Evolutionary conservation across 2,797 vertebrate genomes (phyloP).

Genomic region (Merluccius polli): DNA sequence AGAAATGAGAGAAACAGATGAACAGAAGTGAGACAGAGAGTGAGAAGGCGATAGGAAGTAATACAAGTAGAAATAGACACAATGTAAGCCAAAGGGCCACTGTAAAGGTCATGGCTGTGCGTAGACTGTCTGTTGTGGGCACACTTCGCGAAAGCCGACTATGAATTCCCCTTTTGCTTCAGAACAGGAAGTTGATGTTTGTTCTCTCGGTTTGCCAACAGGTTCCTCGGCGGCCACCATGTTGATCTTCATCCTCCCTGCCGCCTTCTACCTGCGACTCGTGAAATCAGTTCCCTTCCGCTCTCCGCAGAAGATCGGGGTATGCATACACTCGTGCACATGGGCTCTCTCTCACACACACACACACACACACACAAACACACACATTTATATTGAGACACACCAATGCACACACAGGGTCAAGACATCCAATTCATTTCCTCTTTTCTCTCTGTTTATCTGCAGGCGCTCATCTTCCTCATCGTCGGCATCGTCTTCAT

Average conservation of each 20-base stretch:
- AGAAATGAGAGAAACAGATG: no score
- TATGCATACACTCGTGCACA: conserved; percentile 74
- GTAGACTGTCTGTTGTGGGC: no score
- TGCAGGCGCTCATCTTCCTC: conserved; percentile 85
- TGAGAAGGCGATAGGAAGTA: no score
- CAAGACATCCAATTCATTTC: conserved; percentile 2
- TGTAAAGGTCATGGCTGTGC: no score
- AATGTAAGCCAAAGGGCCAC: no score
- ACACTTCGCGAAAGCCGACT: no score
- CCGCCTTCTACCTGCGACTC: conserved; percentile 90
- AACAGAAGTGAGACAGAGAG: no score
- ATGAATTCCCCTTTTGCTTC: no score
- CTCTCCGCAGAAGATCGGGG: conserved; percentile 91
- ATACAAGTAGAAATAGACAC: no score
- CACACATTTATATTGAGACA: no score
- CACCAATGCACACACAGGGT: no score
- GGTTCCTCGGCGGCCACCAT: conserved; percentile 94
- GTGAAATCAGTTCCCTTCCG: conserved; percentile 83
- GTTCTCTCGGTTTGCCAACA: conserved; percentile 45
- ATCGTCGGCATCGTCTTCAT: conserved; percentile 89
- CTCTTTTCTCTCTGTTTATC: conserved; percentile 19
- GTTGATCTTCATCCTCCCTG: conserved; percentile 96
- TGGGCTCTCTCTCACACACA: no score
- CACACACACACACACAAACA: background rate
- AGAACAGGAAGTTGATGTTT: background rate